Percentiles rank a stretch among this genome's conserved stretches.
These are phyloP conservation scores for Malurus elegans DNA, from an alignment of 2,113 vertebrate species.

Conservation along the genomic window DNA sequence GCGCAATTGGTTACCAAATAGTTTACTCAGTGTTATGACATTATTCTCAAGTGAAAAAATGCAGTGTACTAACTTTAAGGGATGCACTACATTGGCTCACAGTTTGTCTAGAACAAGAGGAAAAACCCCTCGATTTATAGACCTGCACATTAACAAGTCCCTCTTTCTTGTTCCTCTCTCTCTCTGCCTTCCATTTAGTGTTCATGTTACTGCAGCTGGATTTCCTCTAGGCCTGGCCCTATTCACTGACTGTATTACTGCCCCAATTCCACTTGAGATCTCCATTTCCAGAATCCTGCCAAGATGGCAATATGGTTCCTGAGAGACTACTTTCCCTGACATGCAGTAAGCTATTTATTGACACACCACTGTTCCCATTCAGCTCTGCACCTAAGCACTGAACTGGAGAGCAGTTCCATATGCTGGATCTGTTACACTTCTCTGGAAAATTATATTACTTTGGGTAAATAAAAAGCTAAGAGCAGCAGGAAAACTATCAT, in stretches of 20 bases:
- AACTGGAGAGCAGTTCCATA: conserved; percentile 58
- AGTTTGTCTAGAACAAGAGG: neutral
- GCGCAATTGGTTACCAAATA: neutral
- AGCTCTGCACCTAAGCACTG: conserved; percentile 49
- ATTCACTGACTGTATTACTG: neutral
- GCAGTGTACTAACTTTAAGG: neutral
- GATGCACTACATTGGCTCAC: neutral
- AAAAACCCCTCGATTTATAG: neutral
- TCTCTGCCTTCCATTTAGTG: neutral
- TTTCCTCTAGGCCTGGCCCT: conserved; percentile 16
- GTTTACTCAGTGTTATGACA: neutral
- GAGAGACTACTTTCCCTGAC: neutral
- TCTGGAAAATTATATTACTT: conserved; percentile 70
- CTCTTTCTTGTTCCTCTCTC: neutral
- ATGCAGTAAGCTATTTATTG: conserved; percentile 51
- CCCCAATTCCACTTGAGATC: neutral
- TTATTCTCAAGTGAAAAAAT: neutral
- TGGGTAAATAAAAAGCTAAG: conserved; percentile 64
- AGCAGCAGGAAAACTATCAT: conserved; percentile 63
- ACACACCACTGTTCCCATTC: conserved; percentile 30
- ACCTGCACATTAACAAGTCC: neutral
- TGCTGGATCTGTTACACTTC: conserved; percentile 46
- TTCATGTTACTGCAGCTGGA: neutral
- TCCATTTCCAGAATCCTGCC: conserved; percentile 15
- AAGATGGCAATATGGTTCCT: conserved; percentile 23